Evolutionary conservation across 2,113 vertebrate species (phyloP).

Genomic region (Rhegmatorhina hoffmannsi): DNA sequence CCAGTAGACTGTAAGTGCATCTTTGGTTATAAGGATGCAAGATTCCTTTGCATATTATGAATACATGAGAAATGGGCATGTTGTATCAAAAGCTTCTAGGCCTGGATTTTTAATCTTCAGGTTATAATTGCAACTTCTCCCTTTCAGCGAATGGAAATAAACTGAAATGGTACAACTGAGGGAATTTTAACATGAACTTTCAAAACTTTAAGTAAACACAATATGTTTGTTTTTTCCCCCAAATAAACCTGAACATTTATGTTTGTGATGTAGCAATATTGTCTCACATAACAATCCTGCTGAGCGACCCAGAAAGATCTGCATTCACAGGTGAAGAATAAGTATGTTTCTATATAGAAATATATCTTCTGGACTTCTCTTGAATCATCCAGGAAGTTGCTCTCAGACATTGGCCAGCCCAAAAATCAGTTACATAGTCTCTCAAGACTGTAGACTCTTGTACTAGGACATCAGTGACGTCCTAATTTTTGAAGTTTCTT

Average conservation of each 20-base stretch:
- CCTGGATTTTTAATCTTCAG: neutral
- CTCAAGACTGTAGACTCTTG: neutral
- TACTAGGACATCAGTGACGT: neutral
- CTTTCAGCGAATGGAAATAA: neutral
- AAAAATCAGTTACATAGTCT: neutral
- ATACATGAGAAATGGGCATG: neutral
- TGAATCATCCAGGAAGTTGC: neutral
- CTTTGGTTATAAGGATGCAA: neutral
- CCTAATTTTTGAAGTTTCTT: neutral
- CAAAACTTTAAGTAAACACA: neutral
- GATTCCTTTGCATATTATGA: neutral
- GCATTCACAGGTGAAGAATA: fast-evolving
- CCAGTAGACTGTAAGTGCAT: constrained; percentile 6
- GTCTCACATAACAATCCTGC: neutral
- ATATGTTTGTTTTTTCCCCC: neutral
- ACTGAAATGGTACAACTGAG: neutral
- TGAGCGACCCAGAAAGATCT: neutral
- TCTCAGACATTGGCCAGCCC: neutral
- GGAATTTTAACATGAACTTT: neutral
- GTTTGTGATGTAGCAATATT: neutral
- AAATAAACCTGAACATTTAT: neutral
- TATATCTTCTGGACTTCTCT: neutral
- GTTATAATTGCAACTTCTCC: neutral
- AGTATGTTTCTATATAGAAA: neutral
- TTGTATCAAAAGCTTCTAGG: neutral